Evolutionary conservation across 2,888 invertebrate genomes (phyloP), one percentile per base, ranked within the genome.

Genomic region (Stegana nigrithorax): DNA sequence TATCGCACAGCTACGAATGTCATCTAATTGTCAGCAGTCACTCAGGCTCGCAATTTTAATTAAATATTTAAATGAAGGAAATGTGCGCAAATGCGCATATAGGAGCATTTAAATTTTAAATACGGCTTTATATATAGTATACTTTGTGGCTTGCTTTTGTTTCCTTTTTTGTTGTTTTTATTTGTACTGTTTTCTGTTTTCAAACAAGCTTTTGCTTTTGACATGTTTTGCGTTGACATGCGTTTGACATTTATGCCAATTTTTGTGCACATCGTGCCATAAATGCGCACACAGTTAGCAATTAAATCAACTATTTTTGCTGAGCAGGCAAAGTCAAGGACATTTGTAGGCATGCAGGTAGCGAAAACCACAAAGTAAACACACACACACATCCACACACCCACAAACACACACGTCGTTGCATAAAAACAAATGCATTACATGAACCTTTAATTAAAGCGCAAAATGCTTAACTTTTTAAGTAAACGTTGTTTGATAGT

Each of bases 1-100:
- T n/a, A n/a, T n/a, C 14, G 45, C 45, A 47, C 0, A 4, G 10
- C 8, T n/a, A 32, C 32, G n/a, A 47, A 23, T 47, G 2, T 6
- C n/a, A 3, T 14, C 25, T 23, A 23, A 47, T 47, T 47, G 47
- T 47, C 25, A 23, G 47, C 25, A 47, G 12, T 21, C 47, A 47
- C 23, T 23, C 23, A 23, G 12, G 47, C 47, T 12, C 47, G 47
- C 47, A 23, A 47, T 47, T 47, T 47, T 47, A 47, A 47, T 47
- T 47, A 47, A 47, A 23, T 47, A 47, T 47, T 47, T 47, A 47
- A 47, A 47, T 47, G 21, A 47, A 47, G 25, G 12, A 47, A 47
- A 47, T 47, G 25, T 25, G 12, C 14, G 4, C 23, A 47, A 4
- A 47, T n/a, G n/a, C n/a, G n/a, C n/a, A n/a, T n/a, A n/a, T n/a